A percentile compares a stretch with the other conserved stretches of the same genome.
These are phyloP conservation scores for Aporophyla nigra DNA, from an alignment of 2,888 invertebrate species.

Conservation along the genomic window DNA sequence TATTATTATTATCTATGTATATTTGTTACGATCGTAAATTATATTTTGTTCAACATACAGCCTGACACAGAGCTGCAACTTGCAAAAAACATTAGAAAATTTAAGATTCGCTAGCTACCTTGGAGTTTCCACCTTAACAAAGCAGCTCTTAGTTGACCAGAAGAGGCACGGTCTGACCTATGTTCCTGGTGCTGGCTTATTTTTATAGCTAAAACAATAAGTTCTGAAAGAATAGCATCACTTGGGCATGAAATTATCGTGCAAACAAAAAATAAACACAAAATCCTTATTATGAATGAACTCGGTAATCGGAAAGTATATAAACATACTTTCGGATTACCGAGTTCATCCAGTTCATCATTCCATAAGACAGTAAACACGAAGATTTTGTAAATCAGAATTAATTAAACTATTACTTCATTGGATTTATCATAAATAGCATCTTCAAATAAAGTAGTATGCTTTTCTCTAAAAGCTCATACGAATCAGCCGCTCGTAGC, in stretches of 20 bases:
- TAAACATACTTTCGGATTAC: too few relatives aligned
- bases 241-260: not conserved
- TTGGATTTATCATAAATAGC: constrained; percentile 17
- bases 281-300: not conserved
- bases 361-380: not conserved
- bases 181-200: not conserved
- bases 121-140: not conserved
- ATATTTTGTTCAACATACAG: too few relatives aligned
- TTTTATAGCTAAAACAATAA: not conserved
- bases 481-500: constrained; percentile 59
- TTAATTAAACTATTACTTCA: not conserved
- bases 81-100: too few relatives aligned
- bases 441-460: constrained; percentile 2
- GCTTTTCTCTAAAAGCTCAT: constrained; percentile 5
- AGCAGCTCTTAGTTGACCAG: not conserved
- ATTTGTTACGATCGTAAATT: too few relatives aligned
- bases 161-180: not conserved
- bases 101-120: too few relatives aligned
- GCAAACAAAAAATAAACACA: not conserved
- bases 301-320: not conserved
- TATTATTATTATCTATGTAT: too few relatives aligned
- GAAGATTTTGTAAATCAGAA: not conserved
- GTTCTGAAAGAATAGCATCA: not conserved
- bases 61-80: too few relatives aligned
- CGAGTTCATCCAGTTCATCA: too few relatives aligned